Conservation (phyloP, 2,888 invertebrate species). For the Enoplolaimus lenunculus region DNA sequence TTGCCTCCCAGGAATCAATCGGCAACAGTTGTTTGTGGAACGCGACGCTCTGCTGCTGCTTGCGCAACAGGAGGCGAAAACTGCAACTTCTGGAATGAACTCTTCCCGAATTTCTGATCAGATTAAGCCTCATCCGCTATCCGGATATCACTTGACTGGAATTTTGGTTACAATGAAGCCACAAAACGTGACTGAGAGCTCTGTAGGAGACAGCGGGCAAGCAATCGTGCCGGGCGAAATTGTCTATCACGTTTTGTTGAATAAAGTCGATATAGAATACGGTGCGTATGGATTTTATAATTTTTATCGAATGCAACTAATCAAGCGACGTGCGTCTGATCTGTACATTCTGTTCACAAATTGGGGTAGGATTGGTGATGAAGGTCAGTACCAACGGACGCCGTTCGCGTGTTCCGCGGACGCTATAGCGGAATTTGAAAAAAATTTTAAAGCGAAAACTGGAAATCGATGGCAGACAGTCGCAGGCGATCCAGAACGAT, state of each 20-base stretch:
- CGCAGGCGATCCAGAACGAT: too few relatives aligned
- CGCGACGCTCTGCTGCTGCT: background rate
- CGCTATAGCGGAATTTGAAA: constrained; percentile 46
- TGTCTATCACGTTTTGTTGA: constrained; percentile 45
- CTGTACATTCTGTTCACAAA: constrained; percentile 47
- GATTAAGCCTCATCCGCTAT: background rate
- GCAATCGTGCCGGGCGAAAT: background rate
- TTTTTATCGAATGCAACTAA: constrained; percentile 49
- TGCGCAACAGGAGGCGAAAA: background rate
- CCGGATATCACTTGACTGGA: constrained; percentile 24
- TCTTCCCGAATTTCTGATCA: too few relatives aligned
- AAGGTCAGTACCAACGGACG: constrained; percentile 46
- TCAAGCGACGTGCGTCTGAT: constrained; percentile 42
- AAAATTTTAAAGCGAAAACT: constrained; percentile 47
- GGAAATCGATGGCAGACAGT: constrained; percentile 48
- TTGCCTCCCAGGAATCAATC: background rate
- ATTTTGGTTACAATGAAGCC: constrained; percentile 21
- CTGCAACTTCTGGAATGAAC: too few relatives aligned
- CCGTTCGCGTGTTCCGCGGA: constrained; percentile 43
- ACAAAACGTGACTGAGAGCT: constrained; percentile 27
- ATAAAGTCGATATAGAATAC: constrained; percentile 45
- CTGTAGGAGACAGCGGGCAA: background rate
- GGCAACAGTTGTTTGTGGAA: background rate
- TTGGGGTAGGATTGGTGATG: constrained; percentile 48
- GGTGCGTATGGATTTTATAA: constrained; percentile 46